Evolutionary conservation across 2,888 invertebrate genomes (phyloP), one percentile per base, ranked within the genome.

Genomic region (Agrochola lychnidis): DNA sequence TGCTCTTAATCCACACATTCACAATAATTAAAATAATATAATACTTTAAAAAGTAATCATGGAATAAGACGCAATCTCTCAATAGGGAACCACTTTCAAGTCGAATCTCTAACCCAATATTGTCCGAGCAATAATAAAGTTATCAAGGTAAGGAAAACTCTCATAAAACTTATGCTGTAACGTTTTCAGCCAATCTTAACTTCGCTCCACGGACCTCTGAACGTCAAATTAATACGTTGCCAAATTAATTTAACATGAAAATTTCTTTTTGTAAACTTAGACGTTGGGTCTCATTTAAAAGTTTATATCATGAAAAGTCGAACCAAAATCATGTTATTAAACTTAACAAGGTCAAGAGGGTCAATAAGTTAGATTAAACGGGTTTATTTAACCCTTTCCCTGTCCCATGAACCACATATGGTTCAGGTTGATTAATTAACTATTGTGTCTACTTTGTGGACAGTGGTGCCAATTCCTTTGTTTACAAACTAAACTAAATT

Each of bases 161-260:
- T 64, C 48, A 56, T 64, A 62, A 73, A 84, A 75, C 78, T 79
- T 82, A 57, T 64, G 48, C 40, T 57, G 53, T 75, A 63, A 76
- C 36, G 64, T 79, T 80, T 84, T 78, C 45, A 77, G 51, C 30
- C 61, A 80, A 84, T 78, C 66, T 86, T 48, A 70, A 82, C 80
- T 79, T 84, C 61, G 48, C 69, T 64, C 56, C 48, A 45, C 19
- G 68, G 61, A 56, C 70, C 70, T 73, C 53, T 70, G 62, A 82
- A 84, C 71, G 45, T 73, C 78, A 30, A 30, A 30, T 30, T 30
- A 30, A 30, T 30, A 77, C 63, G 67, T 67, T 73, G 63, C 59
- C 67, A 77, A 80, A 84, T 85, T 84, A 79, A 83, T 78, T 78
- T 83, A 59, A 75, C 78, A 19, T 30, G 66, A 22, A 48, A 22